These are phyloP conservation scores for Archegozetes longisetosus DNA, from an alignment of 1,140 invertebrate genomes.

Conservation along the genomic window DNA sequence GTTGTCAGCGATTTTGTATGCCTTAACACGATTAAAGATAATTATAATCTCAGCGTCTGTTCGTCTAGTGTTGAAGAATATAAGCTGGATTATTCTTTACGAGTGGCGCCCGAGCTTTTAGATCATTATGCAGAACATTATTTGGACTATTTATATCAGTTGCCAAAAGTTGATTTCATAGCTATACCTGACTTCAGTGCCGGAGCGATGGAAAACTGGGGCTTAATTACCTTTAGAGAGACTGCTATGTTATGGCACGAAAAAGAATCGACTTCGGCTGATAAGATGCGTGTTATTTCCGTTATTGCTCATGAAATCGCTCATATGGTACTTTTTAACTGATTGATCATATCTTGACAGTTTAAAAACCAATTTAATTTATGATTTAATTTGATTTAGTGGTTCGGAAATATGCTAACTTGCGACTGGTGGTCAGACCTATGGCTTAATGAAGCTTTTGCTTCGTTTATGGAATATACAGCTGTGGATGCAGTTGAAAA, in stretches of 20 bases:
- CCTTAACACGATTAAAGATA: conserved; percentile 26
- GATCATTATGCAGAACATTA: conserved; percentile 25
- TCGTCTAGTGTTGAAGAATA: conserved; percentile 79
- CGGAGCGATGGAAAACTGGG: conserved; percentile 94
- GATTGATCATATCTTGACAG: neutral
- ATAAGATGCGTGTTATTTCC: conserved; percentile 59
- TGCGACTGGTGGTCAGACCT: conserved; percentile 74
- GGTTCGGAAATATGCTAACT: conserved; percentile 64
- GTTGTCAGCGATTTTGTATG: conserved; percentile 70
- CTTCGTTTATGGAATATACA: conserved; percentile 35
- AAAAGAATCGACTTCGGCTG: conserved; percentile 40
- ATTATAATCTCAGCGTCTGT: conserved; percentile 56
- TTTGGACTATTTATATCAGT: conserved; percentile 25
- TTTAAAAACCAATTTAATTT: conserved; percentile 39
- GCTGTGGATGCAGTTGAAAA: conserved; percentile 33
- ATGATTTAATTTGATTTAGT: conserved; percentile 48
- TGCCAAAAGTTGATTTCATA: conserved; percentile 58
- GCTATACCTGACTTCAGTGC: conserved; percentile 80
- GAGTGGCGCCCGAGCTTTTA: conserved; percentile 28
- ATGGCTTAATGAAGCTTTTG: conserved; percentile 74
- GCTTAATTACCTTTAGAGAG: conserved; percentile 63
- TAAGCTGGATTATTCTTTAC: conserved; percentile 75
- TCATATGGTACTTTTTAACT: conserved; percentile 33
- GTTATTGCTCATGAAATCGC: conserved; percentile 63
- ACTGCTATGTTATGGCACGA: conserved; percentile 55